Conservation (phyloP, 2,113 vertebrate species). For the Asarcornis scutulata region DNA sequence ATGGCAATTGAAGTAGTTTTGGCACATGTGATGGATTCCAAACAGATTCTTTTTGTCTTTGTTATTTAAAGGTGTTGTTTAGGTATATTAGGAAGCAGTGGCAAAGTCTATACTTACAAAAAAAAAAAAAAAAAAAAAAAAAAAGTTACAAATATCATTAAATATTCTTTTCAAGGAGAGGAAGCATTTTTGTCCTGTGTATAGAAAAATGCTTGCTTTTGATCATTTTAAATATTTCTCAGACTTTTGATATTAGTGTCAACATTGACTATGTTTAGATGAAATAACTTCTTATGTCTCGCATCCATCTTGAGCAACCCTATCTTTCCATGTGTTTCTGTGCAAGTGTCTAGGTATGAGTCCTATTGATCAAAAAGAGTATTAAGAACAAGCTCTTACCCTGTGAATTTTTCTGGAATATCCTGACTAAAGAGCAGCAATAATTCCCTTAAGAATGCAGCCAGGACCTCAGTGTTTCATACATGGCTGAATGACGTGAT, state of each 20-base stretch:
- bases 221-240: not conserved
- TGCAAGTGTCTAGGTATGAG: not conserved
- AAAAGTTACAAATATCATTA: not conserved
- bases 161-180: not conserved
- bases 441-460: not conserved
- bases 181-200: not conserved
- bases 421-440: not conserved
- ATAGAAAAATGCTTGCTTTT: not conserved
- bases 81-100: not conserved
- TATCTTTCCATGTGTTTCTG: not conserved
- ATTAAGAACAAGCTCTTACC: not conserved
- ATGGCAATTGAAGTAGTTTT: not conserved
- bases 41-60: not conserved
- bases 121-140: not conserved
- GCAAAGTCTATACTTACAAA: not conserved
- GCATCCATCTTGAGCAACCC: not conserved
- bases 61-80: not conserved
- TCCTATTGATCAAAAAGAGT: not conserved
- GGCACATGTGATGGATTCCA: not conserved
- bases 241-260: not conserved
- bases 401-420: not conserved
- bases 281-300: not conserved
- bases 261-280: not conserved
- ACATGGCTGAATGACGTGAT: not conserved
- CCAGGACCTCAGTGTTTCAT: not conserved